phyloP scores from a whole-genome alignment of 1,140 invertebrate genomes.

The Drosophila lacteicornis region DNA sequence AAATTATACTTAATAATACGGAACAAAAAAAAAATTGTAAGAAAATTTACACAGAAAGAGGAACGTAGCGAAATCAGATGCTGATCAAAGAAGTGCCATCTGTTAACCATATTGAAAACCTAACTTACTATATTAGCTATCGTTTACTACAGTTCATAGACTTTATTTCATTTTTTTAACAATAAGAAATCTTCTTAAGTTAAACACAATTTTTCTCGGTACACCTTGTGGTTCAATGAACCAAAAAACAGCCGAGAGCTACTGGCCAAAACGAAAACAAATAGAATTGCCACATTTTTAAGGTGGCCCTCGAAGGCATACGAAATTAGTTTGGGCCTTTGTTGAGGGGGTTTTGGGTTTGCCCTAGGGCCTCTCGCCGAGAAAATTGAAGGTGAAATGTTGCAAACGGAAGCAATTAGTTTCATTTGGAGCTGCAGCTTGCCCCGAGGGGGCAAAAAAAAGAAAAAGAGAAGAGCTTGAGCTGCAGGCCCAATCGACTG shows the following conservation, averaged over 20 bases:
- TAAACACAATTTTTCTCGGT: not conserved
- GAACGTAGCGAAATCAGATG: too few relatives aligned
- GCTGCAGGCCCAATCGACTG: constrained; percentile 45
- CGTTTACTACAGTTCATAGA: too few relatives aligned
- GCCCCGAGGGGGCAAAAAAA: not conserved
- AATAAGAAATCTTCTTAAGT: not conserved
- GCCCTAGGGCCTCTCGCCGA: constrained; percentile 13
- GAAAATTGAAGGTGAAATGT: constrained; percentile 71
- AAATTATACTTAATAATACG: not conserved
- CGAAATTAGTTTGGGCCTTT: constrained; percentile 50
- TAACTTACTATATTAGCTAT: too few relatives aligned
- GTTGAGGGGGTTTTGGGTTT: constrained; percentile 7
- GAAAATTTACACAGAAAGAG: too few relatives aligned
- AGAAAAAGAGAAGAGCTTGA: constrained; percentile 23
- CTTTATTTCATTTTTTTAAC: not conserved
- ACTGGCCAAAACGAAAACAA: constrained; percentile 18
- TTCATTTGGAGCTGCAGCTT: constrained; percentile 55
- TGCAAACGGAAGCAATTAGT: constrained; percentile 77
- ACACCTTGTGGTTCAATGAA: constrained; percentile 35
- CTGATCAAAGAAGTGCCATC: too few relatives aligned
- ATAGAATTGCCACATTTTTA: constrained; percentile 67
- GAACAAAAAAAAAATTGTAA: too few relatives aligned
- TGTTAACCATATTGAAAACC: too few relatives aligned
- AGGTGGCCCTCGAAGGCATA: constrained; percentile 50
- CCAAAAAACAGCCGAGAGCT: constrained; percentile 25